Percentiles rank a stretch among this genome's conserved stretches.
These are phyloP conservation scores for Cyanoderma ruficeps DNA, from an alignment of 2,113 vertebrate species.

Conservation along the genomic window DNA sequence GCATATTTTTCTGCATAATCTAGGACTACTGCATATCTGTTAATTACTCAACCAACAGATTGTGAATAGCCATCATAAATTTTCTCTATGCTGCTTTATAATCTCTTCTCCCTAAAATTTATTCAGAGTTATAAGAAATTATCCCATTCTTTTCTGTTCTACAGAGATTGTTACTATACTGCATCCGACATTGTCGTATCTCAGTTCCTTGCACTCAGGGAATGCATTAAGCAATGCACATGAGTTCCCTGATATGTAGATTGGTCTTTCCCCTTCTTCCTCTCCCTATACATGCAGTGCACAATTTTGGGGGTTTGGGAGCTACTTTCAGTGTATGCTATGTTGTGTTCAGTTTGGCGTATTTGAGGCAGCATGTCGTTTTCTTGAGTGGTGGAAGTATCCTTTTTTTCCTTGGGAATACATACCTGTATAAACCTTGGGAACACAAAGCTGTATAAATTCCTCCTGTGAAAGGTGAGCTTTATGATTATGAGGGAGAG, in stretches of 20 bases:
- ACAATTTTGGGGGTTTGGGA: neutral
- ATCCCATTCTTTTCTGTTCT: neutral
- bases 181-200: neutral
- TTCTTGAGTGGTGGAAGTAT: neutral
- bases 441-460: neutral
- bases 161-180: neutral
- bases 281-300: fast-evolving
- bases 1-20: neutral
- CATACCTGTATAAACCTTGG: too few relatives aligned
- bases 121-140: neutral
- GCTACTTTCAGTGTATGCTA: neutral
- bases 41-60: neutral
- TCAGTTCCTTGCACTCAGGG: neutral
- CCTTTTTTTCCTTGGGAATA: neutral
- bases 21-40: neutral
- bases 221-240: neutral
- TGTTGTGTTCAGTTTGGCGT: neutral
- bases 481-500: neutral
- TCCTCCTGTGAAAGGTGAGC: neutral
- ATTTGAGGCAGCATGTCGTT: neutral
- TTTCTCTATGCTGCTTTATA: neutral
- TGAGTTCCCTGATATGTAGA: neutral
- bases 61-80: neutral
- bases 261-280: neutral
- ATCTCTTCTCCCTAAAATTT: neutral